Base-by-base conservation (phyloP, 2,888 invertebrate genomes). In the Atrina japonica region DNA sequence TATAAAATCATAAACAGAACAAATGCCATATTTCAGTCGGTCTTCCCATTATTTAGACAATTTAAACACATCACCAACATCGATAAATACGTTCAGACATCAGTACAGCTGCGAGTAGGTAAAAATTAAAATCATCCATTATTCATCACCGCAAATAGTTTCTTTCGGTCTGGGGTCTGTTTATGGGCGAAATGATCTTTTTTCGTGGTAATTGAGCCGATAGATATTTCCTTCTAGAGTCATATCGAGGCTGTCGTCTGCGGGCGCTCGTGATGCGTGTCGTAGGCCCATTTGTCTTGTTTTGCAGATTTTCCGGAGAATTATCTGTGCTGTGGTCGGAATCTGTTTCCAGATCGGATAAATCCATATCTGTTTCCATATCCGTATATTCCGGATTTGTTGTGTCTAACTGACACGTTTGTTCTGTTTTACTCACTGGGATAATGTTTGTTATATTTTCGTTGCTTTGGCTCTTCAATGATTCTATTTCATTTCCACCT, bases 171-270 rank as follows among this genome's bases (percentile, higher is more conserved):
- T 5, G 35, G 35, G 35, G 35, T 35, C 35, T 16, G 30, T 40
- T 56, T 18, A 21, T 18, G 3, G 23, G 56, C 35, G 11, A 7
- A 40, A 18, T 56, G 9, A 30, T 11, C 7, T 61, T 47, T 27
- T 25, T 40, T 29, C 41, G 52, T 6, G 73, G 75, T 16, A 64
- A 49, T 21, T 74, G 45, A 40, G 67, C 53, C 21, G 76, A 74
- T 11, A 80, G 73, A 55, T 80, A 80, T 66, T 73, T 76, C 30
- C 75, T 71, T 5, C 58, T 75, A 16, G 80, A 80, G 49, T 61
- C 75, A 30, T 72, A 65, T 18, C 41, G 18, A 25, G 45, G 30
- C 3, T 5, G 23, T 11, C 53, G 29, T 30, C 67, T 60, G 25
- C 16, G 7, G 18, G 35, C 35, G 35, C 25, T 43, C 16, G 27